Evolutionary conservation across 2,888 invertebrate genomes (phyloP), one percentile per base, ranked within the genome.

Genomic region (Conops quadrifasciatus): DNA sequence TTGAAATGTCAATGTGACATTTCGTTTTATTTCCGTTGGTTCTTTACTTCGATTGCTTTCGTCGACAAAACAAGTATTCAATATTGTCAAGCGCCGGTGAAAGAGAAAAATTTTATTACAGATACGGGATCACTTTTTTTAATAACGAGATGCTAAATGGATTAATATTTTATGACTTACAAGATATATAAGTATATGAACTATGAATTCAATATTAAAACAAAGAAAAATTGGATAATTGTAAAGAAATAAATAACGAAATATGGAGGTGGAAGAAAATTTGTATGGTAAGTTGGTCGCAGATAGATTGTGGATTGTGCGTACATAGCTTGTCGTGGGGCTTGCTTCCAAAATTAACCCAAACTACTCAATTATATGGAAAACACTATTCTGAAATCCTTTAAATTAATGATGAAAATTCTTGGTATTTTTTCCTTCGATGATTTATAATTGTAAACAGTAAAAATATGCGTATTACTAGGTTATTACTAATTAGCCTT

Each of bases 181-280:
- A 19, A 49, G 19, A 15, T n/a, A 16, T n/a, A 49, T 49, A 49
- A 49, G 3, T 11, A 5, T 49, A 2, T 49, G 49, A 49, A 19
- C 49, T 21, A 21, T 53, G 21, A 11, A 53, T 53, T 53, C 53
- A 19, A 53, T 21, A 53, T 1, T 9, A 53, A 21, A n/a, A 53
- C 4, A 53, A 49, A 49, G n/a, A 49, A 11, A n/a, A n/a, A n/a
- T 49, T 49, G 49, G 11, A 45, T 4, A 24, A 64, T 47, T 26
- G 19, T 3, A 53, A 51, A 65, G 51, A 49, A 16, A 26, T 16
- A 30, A 19, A 60, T 30, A 15, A 60, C 11, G 36, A 47, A 63
- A 49, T 71, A 78, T 78, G 77, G 77, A 78, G 49, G 75, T 77
- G 13, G 77, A 78, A 68, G 78, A 77, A 51, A 58, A 73, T 66